Conservation (phyloP, 2,113 vertebrate genomes). For the Guaruba guarouba region DNA sequence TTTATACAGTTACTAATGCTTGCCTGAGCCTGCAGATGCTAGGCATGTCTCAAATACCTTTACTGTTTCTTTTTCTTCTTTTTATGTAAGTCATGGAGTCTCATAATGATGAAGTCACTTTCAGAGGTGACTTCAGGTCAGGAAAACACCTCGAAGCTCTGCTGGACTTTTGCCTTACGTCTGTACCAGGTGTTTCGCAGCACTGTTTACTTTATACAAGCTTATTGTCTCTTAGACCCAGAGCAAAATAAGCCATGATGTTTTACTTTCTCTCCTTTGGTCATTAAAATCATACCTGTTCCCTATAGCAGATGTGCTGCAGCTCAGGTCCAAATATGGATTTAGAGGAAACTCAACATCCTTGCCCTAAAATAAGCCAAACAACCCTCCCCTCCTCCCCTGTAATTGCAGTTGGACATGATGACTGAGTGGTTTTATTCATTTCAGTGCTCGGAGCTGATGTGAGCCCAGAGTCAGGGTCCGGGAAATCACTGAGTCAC, state of each 20-base stretch:
- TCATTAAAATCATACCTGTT: neutral
- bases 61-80: neutral
- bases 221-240: neutral
- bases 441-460: neutral
- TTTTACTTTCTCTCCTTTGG: neutral
- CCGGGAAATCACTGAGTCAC: conserved; percentile 31
- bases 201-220: neutral
- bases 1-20: neutral
- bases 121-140: conserved; percentile 42
- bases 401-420: neutral
- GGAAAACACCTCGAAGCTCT: neutral
- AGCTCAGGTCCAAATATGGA: neutral
- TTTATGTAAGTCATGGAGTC: rapidly evolving
- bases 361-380: neutral
- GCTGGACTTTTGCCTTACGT: conserved; percentile 7
- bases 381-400: neutral
- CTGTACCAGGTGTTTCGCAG: neutral
- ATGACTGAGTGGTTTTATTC: neutral
- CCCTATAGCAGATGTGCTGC: neutral
- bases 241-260: neutral
- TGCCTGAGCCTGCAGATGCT: neutral
- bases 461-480: neutral
- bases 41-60: conserved; percentile 35
- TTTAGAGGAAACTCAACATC: neutral
- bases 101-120: neutral